Evolutionary conservation across 2,888 invertebrate species (phyloP), one percentile per base, ranked within the genome.

Genomic region (Baccha elongata): DNA sequence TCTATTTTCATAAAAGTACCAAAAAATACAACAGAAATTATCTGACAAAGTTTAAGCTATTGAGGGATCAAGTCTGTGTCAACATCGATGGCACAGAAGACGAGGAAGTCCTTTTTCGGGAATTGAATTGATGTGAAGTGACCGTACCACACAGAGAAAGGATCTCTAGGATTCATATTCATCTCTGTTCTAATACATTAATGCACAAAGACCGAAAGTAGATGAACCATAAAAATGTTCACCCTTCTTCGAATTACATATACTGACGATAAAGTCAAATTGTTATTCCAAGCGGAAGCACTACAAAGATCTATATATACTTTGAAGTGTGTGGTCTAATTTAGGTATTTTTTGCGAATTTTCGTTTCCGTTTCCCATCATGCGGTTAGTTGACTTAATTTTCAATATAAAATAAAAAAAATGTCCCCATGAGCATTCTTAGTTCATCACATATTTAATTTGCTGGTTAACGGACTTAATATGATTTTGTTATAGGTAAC

Each of bases 231-330:
- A 35, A 35, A 35, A 19, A 40, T 42, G 26, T 26, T 3, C 19
- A 13, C 62, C 40, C 29, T 23, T 37, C 35, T 37, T 26, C n/a
- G 26, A 6, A 6, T 26, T n/a, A n/a, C n/a, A 26, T 26, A 42
- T 71, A 64, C 40, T 69, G 58, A 78, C 40, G 42, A 48, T 65
- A 37, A 64, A 58, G 71, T 53, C 55, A 60, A 65, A 78, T 78
- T 71, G 71, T 78, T 58, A 71, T 65, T 78, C 71, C 76, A 71
- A 71, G 55, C 65, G 71, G 65, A 78, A 78, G 71, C 76, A 78
- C 69, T 65, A 65, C 71, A 65, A 65, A 65, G 64, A 65, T 58
- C 71, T 64, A 71, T 78, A 71, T 64, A 71, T 78, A 71, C 76
- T 78, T 65, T 71, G 71, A 78, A 76, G 55, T 26, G 6, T 71